phyloP scores from a whole-genome alignment of 2,888 invertebrate species.

The Cerastoderma edule region DNA sequence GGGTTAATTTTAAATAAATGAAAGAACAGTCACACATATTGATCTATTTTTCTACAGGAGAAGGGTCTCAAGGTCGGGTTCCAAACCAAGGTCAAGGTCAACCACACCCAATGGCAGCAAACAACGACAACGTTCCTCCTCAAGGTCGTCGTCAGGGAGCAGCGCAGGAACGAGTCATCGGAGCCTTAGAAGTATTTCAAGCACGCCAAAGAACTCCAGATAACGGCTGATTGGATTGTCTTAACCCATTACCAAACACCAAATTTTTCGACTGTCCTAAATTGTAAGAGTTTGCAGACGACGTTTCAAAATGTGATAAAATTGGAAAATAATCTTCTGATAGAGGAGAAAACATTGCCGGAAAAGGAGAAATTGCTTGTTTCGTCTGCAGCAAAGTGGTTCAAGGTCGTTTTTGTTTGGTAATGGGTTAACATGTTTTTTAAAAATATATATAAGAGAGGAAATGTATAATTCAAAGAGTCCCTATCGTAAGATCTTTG shows the following conservation, averaged over 20 bases:
- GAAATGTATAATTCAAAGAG: too few species aligned
- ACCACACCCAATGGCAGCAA: constrained; percentile 77
- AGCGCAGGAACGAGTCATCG: constrained; percentile 57
- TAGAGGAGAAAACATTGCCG: background rate
- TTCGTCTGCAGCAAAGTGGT: background rate
- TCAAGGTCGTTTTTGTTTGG: background rate
- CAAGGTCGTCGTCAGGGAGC: constrained; percentile 65
- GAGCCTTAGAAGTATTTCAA: constrained; percentile 75
- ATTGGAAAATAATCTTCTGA: background rate
- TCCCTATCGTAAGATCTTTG: too few species aligned
- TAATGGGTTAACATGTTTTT: background rate
- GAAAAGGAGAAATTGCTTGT: constrained; percentile 6
- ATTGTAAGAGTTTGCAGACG: too few species aligned
- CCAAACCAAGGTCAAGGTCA: constrained; percentile 66
- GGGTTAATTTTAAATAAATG: too few species aligned
- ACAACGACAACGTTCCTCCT: constrained; percentile 62
- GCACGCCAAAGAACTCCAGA: constrained; percentile 81
- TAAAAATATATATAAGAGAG: too few species aligned
- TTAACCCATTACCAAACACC: background rate
- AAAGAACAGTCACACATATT: too few species aligned
- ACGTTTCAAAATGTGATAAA: too few species aligned
- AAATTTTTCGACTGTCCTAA: background rate
- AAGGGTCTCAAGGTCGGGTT: constrained; percentile 53
- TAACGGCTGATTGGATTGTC: constrained; percentile 28
- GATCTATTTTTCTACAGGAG: constrained; percentile 54